phyloP scores from a whole-genome alignment of 2,113 vertebrate genomes.

The Catagonus wagneri region DNA sequence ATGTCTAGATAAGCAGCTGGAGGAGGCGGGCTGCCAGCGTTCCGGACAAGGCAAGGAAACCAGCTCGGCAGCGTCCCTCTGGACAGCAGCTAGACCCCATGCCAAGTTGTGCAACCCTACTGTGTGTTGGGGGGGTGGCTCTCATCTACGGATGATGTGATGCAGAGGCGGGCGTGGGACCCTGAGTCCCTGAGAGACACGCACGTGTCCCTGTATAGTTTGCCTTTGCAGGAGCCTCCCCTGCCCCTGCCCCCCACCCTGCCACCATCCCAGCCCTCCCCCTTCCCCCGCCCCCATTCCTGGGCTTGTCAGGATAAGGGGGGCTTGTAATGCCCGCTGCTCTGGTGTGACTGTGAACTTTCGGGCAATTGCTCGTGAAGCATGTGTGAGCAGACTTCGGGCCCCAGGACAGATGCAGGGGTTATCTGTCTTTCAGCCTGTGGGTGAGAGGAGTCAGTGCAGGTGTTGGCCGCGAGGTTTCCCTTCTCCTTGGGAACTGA shows the following conservation, averaged over 20 bases:
- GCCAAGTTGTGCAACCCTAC: accelerated
- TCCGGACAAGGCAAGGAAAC: background rate
- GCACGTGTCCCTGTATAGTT: accelerated
- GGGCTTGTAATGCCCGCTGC: background rate
- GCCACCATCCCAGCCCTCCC: accelerated
- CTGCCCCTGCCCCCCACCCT: accelerated
- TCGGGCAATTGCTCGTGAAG: background rate
- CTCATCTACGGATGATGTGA: accelerated
- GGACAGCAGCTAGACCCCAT: background rate
- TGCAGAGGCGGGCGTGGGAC: background rate
- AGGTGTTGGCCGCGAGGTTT: background rate
- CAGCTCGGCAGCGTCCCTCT: background rate
- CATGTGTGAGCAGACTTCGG: background rate
- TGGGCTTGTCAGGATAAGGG: background rate
- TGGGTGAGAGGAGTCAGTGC: background rate
- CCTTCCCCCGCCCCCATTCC: background rate
- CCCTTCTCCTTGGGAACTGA: background rate
- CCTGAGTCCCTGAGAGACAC: accelerated
- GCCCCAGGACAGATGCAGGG: background rate
- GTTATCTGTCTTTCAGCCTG: background rate
- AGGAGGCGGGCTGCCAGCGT: background rate
- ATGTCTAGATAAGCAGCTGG: background rate
- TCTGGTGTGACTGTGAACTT: background rate
- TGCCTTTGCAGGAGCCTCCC: background rate
- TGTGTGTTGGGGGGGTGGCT: accelerated